Percentiles rank a stretch among this genome's conserved stretches.
Evolutionary conservation across 2,797 vertebrate species (phyloP).

Genomic region (Sciurus carolinensis): DNA sequence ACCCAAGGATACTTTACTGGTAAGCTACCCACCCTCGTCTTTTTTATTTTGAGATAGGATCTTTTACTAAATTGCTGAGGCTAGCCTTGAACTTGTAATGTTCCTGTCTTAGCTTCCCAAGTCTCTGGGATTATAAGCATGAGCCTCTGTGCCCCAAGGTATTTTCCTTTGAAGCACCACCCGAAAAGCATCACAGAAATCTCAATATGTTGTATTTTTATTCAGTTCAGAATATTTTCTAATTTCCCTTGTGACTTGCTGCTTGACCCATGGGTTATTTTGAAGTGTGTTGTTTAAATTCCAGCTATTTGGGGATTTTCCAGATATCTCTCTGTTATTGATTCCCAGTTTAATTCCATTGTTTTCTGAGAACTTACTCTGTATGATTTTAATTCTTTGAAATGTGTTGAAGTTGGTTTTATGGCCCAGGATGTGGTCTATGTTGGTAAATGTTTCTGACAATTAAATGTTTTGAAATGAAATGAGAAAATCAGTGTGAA

Average conservation of each 20-base stretch:
- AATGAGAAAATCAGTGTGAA: conserved; percentile 12
- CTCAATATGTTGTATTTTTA: conserved; percentile 51
- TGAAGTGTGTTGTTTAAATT: conserved; percentile 64
- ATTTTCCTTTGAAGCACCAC: background rate
- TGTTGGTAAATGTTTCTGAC: conserved; percentile 53
- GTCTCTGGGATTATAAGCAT: no score
- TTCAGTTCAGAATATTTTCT: conserved; percentile 63
- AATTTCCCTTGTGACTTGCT: conserved; percentile 56
- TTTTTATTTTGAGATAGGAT: no score
- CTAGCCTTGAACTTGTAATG: no score
- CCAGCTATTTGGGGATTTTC: conserved; percentile 65
- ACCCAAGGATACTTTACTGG: no score
- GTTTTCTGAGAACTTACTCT: conserved; percentile 34
- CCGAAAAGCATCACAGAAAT: conserved; percentile 31
- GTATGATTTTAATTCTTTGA: conserved; percentile 57
- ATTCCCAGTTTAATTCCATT: conserved; percentile 62
- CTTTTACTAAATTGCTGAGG: no score
- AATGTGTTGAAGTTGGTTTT: conserved; percentile 60
- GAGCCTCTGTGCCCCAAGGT: background rate
- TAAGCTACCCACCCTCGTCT: no score
- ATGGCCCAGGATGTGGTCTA: background rate
- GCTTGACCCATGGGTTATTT: conserved; percentile 57
- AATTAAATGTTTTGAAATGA: conserved; percentile 55
- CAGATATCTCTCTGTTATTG: conserved; percentile 48
- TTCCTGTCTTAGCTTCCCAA: no score